Conservation (phyloP, 2,888 invertebrate genomes). For the Emmelina monodactyla region DNA sequence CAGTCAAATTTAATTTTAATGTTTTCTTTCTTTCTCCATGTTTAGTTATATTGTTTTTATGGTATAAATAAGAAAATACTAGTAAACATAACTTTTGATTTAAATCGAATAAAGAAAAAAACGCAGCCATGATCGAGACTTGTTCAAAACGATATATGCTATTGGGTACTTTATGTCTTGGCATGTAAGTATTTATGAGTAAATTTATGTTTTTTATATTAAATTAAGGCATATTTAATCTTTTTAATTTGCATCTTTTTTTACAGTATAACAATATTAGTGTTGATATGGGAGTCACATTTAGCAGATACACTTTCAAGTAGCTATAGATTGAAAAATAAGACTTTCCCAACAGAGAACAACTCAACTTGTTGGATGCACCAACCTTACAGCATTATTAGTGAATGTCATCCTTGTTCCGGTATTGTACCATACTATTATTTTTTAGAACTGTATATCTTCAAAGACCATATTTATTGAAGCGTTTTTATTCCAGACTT, state of each 20-base stretch:
- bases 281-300: constrained; percentile 82
- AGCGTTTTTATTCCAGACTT: constrained; percentile 64
- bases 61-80: no score
- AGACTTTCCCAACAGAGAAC: constrained; percentile 75
- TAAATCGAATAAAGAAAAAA: no score
- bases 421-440: constrained; percentile 54
- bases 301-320: constrained; percentile 60
- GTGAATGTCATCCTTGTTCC: constrained; percentile 86
- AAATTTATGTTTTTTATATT: background rate
- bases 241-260: background rate
- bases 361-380: constrained; percentile 81
- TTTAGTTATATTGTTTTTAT: no score
- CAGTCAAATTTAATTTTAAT: no score
- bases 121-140: constrained; percentile 75
- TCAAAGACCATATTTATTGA: background rate
- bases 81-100: no score
- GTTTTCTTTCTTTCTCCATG: no score
- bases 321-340: constrained; percentile 67
- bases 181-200: constrained; percentile 67
- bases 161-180: constrained; percentile 76
- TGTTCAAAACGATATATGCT: constrained; percentile 87
- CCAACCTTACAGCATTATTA: constrained; percentile 75
- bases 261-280: constrained; percentile 77
- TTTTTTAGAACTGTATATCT: background rate
- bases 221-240: background rate